Evolutionary conservation across 2,113 vertebrate species (phyloP).

Genomic region (Benitochromis conjunctus): DNA sequence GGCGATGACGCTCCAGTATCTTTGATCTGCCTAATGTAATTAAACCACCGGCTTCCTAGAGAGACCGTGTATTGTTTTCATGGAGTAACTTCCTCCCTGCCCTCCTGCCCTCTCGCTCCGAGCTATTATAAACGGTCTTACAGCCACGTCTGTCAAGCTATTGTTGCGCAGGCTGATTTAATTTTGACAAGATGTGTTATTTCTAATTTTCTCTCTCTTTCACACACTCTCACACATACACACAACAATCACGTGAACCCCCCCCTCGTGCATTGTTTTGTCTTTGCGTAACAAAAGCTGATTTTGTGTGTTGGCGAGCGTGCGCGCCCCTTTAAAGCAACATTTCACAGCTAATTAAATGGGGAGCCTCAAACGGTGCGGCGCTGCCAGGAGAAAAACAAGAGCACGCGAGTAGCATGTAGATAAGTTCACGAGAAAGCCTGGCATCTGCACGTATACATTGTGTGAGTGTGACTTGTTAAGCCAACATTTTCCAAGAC

Average conservation of each 20-base stretch:
- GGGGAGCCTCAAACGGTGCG: conserved; percentile 13
- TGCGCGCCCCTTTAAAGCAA: conserved; percentile 26
- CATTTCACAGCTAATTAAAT: conserved; percentile 65
- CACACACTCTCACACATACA: conserved; percentile 9
- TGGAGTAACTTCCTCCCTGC: not conserved
- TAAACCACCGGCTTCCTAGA: not conserved
- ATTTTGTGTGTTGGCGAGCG: not conserved
- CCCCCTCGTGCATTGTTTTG: conserved; percentile 26
- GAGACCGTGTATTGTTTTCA: conserved; percentile 21
- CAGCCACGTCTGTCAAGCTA: conserved; percentile 37
- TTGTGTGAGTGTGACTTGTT: not conserved
- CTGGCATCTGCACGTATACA: not conserved
- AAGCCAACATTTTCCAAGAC: not conserved
- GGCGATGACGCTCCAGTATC: not conserved
- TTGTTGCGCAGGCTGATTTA: conserved; percentile 41
- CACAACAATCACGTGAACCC: conserved; percentile 16
- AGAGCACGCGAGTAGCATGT: not conserved
- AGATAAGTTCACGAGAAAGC: conserved; percentile 31
- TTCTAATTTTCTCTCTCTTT: not conserved
- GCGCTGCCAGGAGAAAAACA: conserved; percentile 17
- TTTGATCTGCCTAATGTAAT: conserved; percentile 21
- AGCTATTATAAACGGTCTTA: conserved; percentile 11
- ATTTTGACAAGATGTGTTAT: conserved; percentile 32
- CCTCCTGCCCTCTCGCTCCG: not conserved
- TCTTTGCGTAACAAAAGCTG: conserved; percentile 52